Evolutionary conservation across 2,113 vertebrate species (phyloP).

Genomic region (Pyxicephalus adspersus): DNA sequence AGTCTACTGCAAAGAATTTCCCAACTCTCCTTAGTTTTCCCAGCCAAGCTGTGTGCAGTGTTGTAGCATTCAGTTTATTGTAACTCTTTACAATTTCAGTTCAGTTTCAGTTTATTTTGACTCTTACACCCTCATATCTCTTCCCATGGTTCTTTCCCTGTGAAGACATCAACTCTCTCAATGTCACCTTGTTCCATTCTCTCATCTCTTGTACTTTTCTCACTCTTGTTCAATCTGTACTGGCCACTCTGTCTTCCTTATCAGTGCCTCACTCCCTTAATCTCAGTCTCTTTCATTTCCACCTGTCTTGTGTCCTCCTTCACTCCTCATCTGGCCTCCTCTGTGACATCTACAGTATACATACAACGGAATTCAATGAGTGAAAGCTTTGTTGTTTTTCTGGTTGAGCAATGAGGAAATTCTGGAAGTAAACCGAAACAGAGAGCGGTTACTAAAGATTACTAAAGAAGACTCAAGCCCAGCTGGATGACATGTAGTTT

Average conservation of each 20-base stretch:
- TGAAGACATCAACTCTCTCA: constrained; percentile 13
- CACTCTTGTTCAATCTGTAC: constrained; percentile 36
- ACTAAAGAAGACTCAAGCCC: too few relatives aligned
- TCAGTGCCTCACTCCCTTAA: constrained; percentile 42
- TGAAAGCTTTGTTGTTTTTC: not conserved
- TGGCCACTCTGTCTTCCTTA: constrained; percentile 46
- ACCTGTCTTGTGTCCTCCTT: constrained; percentile 21
- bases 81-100: too few relatives aligned
- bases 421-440: too few relatives aligned
- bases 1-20: too few relatives aligned
- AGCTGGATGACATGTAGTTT: too few relatives aligned
- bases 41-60: too few relatives aligned
- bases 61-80: too few relatives aligned
- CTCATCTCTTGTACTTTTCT: constrained; percentile 36
- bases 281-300: constrained; percentile 22
- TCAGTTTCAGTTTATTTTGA: too few relatives aligned
- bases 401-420: not conserved
- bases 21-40: too few relatives aligned
- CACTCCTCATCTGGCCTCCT: constrained; percentile 6
- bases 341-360: not conserved
- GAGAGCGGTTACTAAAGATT: too few relatives aligned
- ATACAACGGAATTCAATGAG: not conserved
- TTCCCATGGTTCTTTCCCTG: not conserved
- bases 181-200: constrained; percentile 52
- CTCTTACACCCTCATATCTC: constrained; percentile 28